A percentile compares a stretch with the other conserved stretches of the same genome.
Conservation (phyloP, 2,888 invertebrate genomes). For the Apamea epomidion region DNA sequence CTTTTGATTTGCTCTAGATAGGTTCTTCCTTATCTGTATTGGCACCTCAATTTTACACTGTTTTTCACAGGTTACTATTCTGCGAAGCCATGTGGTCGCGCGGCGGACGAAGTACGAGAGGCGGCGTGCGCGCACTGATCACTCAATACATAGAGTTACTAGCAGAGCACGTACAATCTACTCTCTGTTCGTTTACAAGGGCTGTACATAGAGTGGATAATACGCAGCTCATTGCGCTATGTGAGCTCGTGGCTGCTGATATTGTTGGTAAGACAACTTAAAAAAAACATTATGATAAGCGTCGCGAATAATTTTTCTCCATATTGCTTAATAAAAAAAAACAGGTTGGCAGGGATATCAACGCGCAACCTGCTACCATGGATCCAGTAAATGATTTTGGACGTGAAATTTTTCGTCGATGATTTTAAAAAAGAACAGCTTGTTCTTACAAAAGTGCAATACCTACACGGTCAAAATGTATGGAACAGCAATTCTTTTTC, state of each 20-base stretch:
- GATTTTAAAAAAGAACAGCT: too few species aligned
- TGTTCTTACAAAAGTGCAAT: too few species aligned
- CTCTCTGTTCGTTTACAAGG: conserved; percentile 77
- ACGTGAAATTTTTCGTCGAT: too few species aligned
- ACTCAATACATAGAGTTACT: conserved; percentile 82
- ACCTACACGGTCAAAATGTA: too few species aligned
- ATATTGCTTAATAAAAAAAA: background rate
- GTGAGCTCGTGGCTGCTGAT: conserved; percentile 83
- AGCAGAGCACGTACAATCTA: conserved; percentile 82
- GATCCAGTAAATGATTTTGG: too few species aligned
- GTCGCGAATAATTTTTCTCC: background rate
- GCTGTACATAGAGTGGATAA: conserved; percentile 79
- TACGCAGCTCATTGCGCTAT: conserved; percentile 78
- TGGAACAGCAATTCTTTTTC: too few species aligned
- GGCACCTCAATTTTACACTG: background rate
- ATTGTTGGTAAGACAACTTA: conserved; percentile 80
- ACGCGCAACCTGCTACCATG: too few species aligned
- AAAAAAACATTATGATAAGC: background rate
- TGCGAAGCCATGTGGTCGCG: conserved; percentile 88
- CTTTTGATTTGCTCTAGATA: background rate
- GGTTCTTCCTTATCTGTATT: background rate
- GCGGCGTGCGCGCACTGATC: conserved; percentile 82
- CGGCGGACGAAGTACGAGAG: conserved; percentile 83
- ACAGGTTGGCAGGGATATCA: too few species aligned
- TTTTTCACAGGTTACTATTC: conserved; percentile 79